Evolutionary conservation across 2,797 vertebrate genomes (phyloP).

Genomic region (Sebastiscus albofasciatus): DNA sequence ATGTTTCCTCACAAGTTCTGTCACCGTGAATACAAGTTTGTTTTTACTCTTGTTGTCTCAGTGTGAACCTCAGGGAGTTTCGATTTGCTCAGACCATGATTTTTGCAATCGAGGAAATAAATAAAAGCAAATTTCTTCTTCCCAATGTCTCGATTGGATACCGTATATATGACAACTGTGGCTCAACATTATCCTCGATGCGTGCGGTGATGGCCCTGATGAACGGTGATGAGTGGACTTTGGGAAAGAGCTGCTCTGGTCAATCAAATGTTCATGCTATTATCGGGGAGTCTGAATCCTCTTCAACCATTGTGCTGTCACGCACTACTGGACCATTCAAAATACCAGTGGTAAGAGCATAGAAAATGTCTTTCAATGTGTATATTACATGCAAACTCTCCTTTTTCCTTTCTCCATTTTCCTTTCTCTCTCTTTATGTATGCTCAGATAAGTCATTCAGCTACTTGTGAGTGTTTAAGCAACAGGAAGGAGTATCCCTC

Average conservation of each 20-base stretch:
- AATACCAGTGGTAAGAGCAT: constrained; percentile 79
- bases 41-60: constrained; percentile 35
- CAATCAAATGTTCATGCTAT: constrained; percentile 78
- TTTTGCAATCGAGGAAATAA: constrained; percentile 83
- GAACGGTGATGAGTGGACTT: constrained; percentile 62
- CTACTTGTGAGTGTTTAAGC: constrained; percentile 82
- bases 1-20: background rate
- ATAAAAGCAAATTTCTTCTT: constrained; percentile 72
- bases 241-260: constrained; percentile 59
- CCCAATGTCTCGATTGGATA: constrained; percentile 80
- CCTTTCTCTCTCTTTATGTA: background rate
- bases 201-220: constrained; percentile 77
- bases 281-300: constrained; percentile 83
- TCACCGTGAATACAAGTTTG: background rate
- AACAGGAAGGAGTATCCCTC: constrained; percentile 73
- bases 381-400: background rate
- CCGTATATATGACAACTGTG: constrained; percentile 82
- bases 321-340: constrained; percentile 78
- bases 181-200: constrained; percentile 76
- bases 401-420: background rate
- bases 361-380: background rate
- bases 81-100: constrained; percentile 82
- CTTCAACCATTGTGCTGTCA: constrained; percentile 78
- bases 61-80: constrained; percentile 80
- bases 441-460: constrained; percentile 79